phyloP scores from a whole-genome alignment of 2,113 vertebrate species.

The Oryzias melastigma region DNA sequence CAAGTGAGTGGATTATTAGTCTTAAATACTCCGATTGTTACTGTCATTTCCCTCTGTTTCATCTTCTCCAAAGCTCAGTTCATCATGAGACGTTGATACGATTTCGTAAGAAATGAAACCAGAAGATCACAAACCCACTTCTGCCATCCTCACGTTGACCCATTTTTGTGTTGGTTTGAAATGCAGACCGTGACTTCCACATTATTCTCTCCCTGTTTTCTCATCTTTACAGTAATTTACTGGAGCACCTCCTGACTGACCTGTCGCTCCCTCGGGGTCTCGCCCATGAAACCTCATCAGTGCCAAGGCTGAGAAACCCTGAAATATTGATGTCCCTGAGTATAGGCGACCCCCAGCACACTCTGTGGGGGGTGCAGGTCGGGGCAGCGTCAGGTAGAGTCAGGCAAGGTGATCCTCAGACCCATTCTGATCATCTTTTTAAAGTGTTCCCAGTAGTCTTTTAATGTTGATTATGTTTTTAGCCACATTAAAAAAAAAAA shows the following conservation, averaged over 20 bases:
- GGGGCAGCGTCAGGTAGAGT: constrained; percentile 9
- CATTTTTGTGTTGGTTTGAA: constrained; percentile 13
- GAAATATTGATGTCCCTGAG: constrained; percentile 66
- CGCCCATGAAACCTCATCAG: constrained; percentile 33
- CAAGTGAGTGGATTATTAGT: constrained; percentile 32
- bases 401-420: constrained; percentile 27
- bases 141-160: background rate
- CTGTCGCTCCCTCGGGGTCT: constrained; percentile 47
- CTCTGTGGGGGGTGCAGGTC: constrained; percentile 37
- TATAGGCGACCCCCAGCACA: constrained; percentile 41
- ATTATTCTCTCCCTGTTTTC: constrained; percentile 20
- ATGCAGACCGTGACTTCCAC: constrained; percentile 25
- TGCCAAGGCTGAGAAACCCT: constrained; percentile 29
- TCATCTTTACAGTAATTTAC: constrained; percentile 27
- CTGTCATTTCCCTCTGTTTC: constrained; percentile 1
- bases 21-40: constrained; percentile 36
- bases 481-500: too few relatives aligned
- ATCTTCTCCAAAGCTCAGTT: constrained; percentile 9
- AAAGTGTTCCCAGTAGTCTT: too few relatives aligned
- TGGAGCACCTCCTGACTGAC: constrained; percentile 20
- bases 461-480: too few relatives aligned
- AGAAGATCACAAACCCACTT: background rate
- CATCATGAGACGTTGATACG: constrained; percentile 9
- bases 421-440: too few relatives aligned
- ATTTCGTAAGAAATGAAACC: too few relatives aligned